A percentile compares a stretch with the other conserved stretches of the same genome.
Evolutionary conservation across 2,888 invertebrate genomes (phyloP).

Genomic region (Coenonympha arcania): DNA sequence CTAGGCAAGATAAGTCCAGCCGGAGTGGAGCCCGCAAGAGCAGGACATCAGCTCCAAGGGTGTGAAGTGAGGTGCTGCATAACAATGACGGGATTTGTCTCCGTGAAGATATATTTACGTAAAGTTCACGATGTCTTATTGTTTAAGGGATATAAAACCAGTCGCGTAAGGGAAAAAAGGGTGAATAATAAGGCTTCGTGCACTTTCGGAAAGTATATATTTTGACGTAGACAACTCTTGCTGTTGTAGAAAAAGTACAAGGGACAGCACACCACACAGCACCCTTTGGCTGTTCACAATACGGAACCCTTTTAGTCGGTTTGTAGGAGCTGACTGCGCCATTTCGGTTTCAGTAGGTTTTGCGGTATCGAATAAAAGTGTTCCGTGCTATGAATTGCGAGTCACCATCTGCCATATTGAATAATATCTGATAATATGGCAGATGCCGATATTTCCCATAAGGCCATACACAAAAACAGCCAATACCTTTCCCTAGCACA

Average conservation of each 20-base stretch:
- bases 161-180: too few relatives aligned
- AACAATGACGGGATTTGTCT: not conserved
- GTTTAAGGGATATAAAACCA: not conserved
- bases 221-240: not conserved
- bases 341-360: too few relatives aligned
- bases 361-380: not conserved
- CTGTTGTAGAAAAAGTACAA: not conserved
- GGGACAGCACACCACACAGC: not conserved
- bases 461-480: not conserved
- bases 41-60: not conserved
- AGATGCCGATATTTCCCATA: not conserved
- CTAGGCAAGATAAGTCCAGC: too few relatives aligned
- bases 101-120: not conserved
- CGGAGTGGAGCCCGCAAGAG: conserved; percentile 5
- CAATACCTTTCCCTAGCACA: not conserved
- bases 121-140: not conserved
- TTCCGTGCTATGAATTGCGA: not conserved
- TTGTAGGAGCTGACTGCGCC: too few relatives aligned
- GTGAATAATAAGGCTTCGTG: not conserved
- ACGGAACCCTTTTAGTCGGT: not conserved
- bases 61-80: not conserved
- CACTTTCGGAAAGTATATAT: too few relatives aligned
- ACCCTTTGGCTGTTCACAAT: not conserved
- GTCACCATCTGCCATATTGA: not conserved
- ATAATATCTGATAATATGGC: not conserved